Percentiles rank a stretch among this genome's conserved stretches.
phyloP scores from a whole-genome alignment of 2,888 invertebrate genomes.

The Laothoe populi region DNA sequence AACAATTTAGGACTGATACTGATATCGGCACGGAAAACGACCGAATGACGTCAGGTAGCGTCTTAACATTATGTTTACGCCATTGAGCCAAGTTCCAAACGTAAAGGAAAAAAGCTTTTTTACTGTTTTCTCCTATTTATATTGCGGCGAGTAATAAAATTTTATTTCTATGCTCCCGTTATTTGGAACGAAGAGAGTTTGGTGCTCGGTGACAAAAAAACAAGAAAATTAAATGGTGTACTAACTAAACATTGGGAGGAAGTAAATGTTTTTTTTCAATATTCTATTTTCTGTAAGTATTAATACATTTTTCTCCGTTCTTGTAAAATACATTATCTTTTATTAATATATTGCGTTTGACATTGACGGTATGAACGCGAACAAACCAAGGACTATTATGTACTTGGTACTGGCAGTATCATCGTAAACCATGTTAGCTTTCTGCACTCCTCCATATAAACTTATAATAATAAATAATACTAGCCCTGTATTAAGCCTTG shows the following conservation, averaged over 20 bases:
- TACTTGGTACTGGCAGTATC: no score
- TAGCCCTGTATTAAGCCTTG: no score
- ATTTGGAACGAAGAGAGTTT: constrained; percentile 25
- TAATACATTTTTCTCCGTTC: no score
- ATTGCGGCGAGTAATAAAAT: constrained; percentile 28
- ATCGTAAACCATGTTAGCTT: no score
- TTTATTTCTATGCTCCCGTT: constrained; percentile 31
- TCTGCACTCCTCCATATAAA: no score
- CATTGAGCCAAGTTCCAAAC: constrained; percentile 23
- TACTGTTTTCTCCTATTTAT: constrained; percentile 24
- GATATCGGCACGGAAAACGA: constrained; percentile 6
- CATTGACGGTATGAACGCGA: no score
- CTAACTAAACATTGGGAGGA: constrained; percentile 33
- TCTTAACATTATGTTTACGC: constrained; percentile 21
- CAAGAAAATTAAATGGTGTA: constrained; percentile 28
- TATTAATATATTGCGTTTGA: no score
- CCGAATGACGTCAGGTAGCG: constrained; percentile 4
- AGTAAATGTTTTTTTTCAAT: constrained; percentile 6
- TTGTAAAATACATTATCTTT: no score
- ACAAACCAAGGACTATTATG: no score
- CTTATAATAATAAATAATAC: no score
- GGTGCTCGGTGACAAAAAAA: constrained; percentile 25
- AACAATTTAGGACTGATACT: constrained; percentile 4
- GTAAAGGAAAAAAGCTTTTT: constrained; percentile 26
- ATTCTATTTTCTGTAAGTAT: not conserved